Base-by-base conservation (phyloP, 2,797 vertebrate species). In the Sebastes trivittatus region DNA sequence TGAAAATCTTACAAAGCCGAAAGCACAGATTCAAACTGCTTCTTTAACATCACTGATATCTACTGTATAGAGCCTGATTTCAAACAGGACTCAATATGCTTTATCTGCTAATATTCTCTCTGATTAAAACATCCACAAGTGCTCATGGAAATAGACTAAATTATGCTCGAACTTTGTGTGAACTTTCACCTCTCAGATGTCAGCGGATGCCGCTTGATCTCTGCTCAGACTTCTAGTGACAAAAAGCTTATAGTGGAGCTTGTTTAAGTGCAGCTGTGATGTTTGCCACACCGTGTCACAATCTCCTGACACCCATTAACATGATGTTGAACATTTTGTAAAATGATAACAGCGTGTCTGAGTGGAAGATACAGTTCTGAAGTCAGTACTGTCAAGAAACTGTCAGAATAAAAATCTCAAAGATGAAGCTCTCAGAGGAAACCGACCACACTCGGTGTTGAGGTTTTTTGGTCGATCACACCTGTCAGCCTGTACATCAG, bases 401-500 rank as follows among this genome's bases (percentile, higher is more conserved):
- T 90, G 88, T 90, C 90, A 86, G 88, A 83, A 42, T 42, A 49
- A 81, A 90, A 90, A 88, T 75, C 80, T 87, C 58, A 61, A 23
- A 87, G 77, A 89, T 2, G 85, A 87, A 82, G 78, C 87, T 81
- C 88, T 90, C 81, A 32, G 75, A 89, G 88, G 88, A 83, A 87
- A 83, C 70, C 76, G 71, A 86, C 88, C 81, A 75, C 84, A 86
- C 88, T 87, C 34, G 11, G 84, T 10, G 75, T 72, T 61, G 71
- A 84, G 84, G 78, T 80, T 88, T 62, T 84, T 88, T 86, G 87
- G 74, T 91, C 80, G 75, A 93, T 92, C 85, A 71, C 85, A 83
- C 88, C 85, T 87, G 92, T 90, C 91, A 91, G 85, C 38, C 75
- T 5, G 60, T 56, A 74, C 80, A 75, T 89, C 87, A 75, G 77